Percentiles rank a stretch among this genome's conserved stretches.
Evolutionary conservation across 2,113 vertebrate species (phyloP).

Genomic region (Leucopsar rothschildi): DNA sequence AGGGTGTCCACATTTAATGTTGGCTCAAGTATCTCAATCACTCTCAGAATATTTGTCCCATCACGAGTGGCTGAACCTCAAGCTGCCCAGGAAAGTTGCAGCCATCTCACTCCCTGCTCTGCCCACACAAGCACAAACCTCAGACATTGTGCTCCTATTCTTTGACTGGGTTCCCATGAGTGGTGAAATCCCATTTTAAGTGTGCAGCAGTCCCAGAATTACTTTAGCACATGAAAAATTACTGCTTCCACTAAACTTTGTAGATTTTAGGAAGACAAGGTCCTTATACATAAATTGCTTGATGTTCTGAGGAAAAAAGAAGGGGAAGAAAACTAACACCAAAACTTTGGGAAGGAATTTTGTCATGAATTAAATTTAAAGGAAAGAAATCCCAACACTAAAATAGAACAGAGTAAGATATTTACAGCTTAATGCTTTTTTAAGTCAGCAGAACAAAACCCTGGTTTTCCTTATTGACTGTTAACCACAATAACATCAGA

Average conservation of each 20-base stretch:
- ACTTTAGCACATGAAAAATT: background rate
- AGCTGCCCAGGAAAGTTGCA: background rate
- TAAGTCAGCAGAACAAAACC: slow-evolving; percentile 62
- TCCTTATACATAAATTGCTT: background rate
- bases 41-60: background rate
- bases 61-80: background rate
- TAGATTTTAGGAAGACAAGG: background rate
- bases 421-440: slow-evolving; percentile 59
- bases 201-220: background rate
- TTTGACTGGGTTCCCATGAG: background rate
- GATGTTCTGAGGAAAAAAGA: background rate
- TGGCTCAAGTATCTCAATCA: background rate
- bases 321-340: background rate
- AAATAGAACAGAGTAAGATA: slow-evolving; percentile 57
- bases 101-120: background rate
- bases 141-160: background rate
- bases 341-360: background rate
- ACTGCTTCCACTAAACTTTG: background rate
- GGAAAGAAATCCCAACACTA: background rate
- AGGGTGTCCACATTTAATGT: background rate
- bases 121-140: background rate
- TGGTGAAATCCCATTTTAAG: background rate
- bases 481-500: slow-evolving; percentile 62
- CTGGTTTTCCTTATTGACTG: slow-evolving; percentile 66
- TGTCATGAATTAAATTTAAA: slow-evolving; percentile 31